These are phyloP conservation scores for Anguilla obscura DNA, from an alignment of 2,797 vertebrate genomes.

Conservation along the genomic window DNA sequence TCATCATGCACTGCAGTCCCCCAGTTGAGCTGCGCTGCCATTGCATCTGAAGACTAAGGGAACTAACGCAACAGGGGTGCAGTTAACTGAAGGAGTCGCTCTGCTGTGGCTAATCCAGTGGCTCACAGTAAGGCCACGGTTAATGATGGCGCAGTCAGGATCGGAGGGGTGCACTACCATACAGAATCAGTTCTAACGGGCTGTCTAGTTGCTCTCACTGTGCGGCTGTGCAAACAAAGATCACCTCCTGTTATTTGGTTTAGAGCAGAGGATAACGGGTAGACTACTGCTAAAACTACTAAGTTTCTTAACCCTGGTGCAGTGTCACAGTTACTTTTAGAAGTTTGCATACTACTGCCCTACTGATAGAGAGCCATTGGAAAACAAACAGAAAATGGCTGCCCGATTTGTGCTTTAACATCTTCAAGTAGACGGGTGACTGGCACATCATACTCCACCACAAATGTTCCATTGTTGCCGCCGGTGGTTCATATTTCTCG, in stretches of 20 bases:
- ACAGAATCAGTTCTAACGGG: too few species aligned
- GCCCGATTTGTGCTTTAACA: background rate
- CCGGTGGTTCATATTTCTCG: conserved; percentile 47
- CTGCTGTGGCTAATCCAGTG: too few species aligned
- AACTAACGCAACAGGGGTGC: background rate
- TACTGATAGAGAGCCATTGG: background rate
- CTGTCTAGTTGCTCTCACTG: too few species aligned
- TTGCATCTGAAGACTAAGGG: background rate
- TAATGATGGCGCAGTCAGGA: background rate
- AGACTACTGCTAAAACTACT: too few species aligned
- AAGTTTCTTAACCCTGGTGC: too few species aligned
- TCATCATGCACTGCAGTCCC: background rate
- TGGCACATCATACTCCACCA: background rate
- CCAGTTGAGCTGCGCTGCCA: background rate
- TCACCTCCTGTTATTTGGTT: background rate
- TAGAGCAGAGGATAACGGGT: background rate
- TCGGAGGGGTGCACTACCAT: background rate
- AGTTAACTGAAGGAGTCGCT: too few species aligned
- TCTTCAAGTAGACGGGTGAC: background rate
- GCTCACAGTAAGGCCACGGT: background rate
- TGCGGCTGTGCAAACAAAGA: background rate
- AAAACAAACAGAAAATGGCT: background rate
- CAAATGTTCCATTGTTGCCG: background rate
- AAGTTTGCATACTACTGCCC: background rate
- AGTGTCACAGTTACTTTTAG: background rate